Evolutionary conservation across 2,888 invertebrate genomes (phyloP).

Genomic region (Hofmannophila pseudospretella): DNA sequence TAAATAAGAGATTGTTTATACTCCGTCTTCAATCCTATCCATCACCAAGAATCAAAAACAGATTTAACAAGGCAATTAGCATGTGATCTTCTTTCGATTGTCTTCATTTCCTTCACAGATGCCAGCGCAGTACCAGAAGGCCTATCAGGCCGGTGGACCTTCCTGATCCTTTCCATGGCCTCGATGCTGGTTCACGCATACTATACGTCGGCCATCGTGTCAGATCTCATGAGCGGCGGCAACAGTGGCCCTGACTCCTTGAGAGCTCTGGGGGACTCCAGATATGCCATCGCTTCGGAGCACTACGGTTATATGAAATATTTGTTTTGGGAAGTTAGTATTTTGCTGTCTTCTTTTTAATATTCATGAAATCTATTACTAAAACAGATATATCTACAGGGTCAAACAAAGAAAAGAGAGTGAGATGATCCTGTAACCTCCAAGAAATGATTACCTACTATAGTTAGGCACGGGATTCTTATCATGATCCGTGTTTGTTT

Average conservation of each 20-base stretch:
- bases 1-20: no score
- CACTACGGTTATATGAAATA: constrained; percentile 52
- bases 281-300: constrained; percentile 53
- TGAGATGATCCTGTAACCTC: no score
- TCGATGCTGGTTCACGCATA: constrained; percentile 64
- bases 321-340: constrained; percentile 54
- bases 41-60: no score
- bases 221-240: constrained; percentile 56
- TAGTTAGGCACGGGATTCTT: no score
- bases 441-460: no score
- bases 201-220: constrained; percentile 64
- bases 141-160: constrained; percentile 51
- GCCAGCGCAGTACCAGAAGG: constrained; percentile 56
- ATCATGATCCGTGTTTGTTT: no score
- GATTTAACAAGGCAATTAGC: not conserved
- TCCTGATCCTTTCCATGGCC: constrained; percentile 49
- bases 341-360: no score
- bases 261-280: constrained; percentile 49
- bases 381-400: no score
- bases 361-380: no score
- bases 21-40: no score
- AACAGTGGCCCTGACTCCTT: constrained; percentile 45
- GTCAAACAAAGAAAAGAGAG: no score
- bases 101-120: constrained; percentile 27
- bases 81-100: not conserved